Evolutionary conservation across 1,140 invertebrate species (phyloP).

Genomic region (Brachionus angularis): DNA sequence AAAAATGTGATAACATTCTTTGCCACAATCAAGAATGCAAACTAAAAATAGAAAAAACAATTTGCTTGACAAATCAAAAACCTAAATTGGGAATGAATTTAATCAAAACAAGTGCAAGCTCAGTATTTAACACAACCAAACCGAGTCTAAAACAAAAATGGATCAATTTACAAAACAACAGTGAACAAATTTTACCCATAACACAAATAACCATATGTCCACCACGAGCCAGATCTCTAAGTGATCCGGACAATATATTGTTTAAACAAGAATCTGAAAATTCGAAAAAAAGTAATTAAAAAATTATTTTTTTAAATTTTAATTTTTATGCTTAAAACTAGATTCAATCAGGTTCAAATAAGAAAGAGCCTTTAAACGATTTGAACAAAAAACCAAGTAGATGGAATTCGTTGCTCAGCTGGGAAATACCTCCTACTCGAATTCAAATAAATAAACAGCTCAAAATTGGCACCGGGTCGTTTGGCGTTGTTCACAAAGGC

Average conservation of each 20-base stretch:
- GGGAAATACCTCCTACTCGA: conserved; percentile 15
- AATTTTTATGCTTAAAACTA: no score
- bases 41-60: background rate
- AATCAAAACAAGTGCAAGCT: background rate
- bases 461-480: conserved; percentile 32
- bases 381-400: conserved; percentile 5
- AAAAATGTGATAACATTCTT: background rate
- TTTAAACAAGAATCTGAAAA: background rate
- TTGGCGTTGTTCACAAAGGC: conserved; percentile 35
- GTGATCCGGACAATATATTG: conserved; percentile 10
- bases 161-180: conserved; percentile 7
- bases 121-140: background rate
- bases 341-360: no score
- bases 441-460: conserved; percentile 11
- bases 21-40: conserved; percentile 22
- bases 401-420: conserved; percentile 15
- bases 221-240: background rate
- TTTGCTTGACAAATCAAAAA: conserved; percentile 2
- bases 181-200: conserved; percentile 39
- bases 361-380: no score
- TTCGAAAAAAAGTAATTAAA: background rate
- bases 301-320: background rate
- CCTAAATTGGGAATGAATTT: background rate
- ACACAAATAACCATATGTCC: background rate
- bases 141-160: background rate